phyloP scores from a whole-genome alignment of 2,888 invertebrate species.

The Chymomyza caudatula region DNA sequence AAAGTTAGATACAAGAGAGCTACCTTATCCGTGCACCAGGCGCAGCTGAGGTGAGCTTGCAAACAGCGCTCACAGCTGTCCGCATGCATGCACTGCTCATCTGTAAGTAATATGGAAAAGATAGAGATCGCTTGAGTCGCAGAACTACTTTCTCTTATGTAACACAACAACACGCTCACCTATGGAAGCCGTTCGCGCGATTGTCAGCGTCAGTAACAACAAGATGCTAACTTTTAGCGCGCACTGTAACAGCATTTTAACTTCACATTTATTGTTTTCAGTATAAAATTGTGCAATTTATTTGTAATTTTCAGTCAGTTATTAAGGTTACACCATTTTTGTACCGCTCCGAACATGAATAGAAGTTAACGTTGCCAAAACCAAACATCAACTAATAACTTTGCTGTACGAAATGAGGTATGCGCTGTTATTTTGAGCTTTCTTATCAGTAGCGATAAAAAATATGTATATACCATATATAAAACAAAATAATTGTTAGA shows the following conservation, averaged over 20 bases:
- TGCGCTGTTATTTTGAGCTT: conserved; percentile 20
- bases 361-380: conserved; percentile 34
- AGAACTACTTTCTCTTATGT: conserved; percentile 21
- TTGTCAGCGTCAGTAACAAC: conserved; percentile 19
- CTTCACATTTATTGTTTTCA: conserved; percentile 7
- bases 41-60: conserved; percentile 64
- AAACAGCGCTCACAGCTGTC: conserved; percentile 74
- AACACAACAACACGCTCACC: conserved; percentile 12
- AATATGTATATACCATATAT: conserved; percentile 19
- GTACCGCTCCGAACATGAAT: not conserved
- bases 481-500: conserved; percentile 7
- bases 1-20: too few species aligned
- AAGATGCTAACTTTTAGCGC: conserved; percentile 20
- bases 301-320: not conserved
- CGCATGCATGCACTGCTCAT: conserved; percentile 67
- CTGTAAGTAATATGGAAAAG: conserved; percentile 35
- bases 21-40: conserved; percentile 78
- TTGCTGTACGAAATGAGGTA: conserved; percentile 10
- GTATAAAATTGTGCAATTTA: conserved; percentile 20
- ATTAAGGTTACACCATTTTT: too few species aligned
- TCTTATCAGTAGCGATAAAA: conserved; percentile 48
- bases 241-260: conserved; percentile 32
- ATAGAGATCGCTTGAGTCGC: not conserved
- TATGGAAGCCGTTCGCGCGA: conserved; percentile 22
- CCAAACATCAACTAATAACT: conserved; percentile 54